These are phyloP conservation scores for Chaetodon trifascialis DNA, from an alignment of 2,113 vertebrate genomes.

Conservation along the genomic window DNA sequence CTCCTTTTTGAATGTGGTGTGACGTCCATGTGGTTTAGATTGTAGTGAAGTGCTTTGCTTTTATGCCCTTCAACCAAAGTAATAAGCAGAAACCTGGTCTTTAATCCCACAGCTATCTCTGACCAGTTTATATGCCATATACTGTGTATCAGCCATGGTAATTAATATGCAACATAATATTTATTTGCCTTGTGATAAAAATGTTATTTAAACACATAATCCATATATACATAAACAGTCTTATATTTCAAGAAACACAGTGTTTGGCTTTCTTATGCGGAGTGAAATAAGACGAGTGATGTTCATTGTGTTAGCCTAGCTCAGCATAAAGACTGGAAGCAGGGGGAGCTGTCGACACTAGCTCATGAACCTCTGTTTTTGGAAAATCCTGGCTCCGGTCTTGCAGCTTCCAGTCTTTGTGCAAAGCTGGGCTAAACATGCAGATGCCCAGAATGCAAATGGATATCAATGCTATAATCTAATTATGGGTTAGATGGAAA, in stretches of 20 bases:
- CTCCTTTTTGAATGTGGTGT: conserved; percentile 71
- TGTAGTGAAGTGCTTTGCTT: conserved; percentile 70
- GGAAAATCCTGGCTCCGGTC: too few species aligned
- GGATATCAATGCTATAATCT: not conserved
- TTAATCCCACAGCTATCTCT: conserved; percentile 38
- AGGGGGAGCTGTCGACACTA: not conserved
- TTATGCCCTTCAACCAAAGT: conserved; percentile 77
- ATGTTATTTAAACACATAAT: conserved; percentile 38
- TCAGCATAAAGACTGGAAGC: conserved; percentile 3
- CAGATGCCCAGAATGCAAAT: conserved; percentile 2
- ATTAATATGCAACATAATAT: conserved; percentile 69
- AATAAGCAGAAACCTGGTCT: conserved; percentile 43
- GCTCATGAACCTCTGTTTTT: too few species aligned
- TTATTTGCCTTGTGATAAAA: conserved; percentile 51
- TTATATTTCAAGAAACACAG: conserved; percentile 12
- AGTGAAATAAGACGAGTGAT: not conserved
- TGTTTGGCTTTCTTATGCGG: conserved; percentile 4
- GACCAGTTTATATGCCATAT: conserved; percentile 57
- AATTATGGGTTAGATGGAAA: conserved; percentile 15
- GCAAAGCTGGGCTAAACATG: conserved; percentile 17
- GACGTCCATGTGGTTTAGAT: conserved; percentile 57
- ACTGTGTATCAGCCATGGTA: conserved; percentile 61
- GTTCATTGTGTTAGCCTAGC: not conserved
- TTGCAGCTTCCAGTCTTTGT: conserved; percentile 10
- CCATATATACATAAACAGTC: not conserved